These are phyloP conservation scores for Ephydatia muelleri DNA, from an alignment of 37 sponge, comb jelly and placozoan species.

Conservation along the genomic window DNA sequence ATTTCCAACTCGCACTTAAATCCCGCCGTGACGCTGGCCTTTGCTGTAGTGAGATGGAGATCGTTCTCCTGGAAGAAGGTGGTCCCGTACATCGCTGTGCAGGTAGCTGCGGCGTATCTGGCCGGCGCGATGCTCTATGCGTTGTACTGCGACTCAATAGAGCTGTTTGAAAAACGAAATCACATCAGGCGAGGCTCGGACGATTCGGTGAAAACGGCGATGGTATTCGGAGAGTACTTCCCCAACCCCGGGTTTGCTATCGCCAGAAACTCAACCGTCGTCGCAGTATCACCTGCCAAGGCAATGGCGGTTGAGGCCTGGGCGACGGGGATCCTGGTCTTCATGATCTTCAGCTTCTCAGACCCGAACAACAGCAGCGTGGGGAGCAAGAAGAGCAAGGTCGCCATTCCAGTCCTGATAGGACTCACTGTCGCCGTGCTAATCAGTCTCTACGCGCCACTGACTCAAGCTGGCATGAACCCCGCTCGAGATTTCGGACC, in stretches of 20 bases:
- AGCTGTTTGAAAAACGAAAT: constrained; percentile 17
- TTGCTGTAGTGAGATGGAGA: constrained; percentile 42
- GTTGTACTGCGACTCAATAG: constrained; percentile 21
- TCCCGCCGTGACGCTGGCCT: constrained; percentile 56
- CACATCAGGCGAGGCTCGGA: constrained; percentile 30
- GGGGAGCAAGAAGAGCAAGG: not conserved
- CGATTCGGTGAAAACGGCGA: constrained; percentile 31
- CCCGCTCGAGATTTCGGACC: constrained; percentile 37
- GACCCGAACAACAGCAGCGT: constrained; percentile 10
- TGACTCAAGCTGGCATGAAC: constrained; percentile 35
- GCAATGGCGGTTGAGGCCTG: constrained; percentile 18
- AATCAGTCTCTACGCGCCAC: constrained; percentile 21
- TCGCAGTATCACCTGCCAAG: not conserved
- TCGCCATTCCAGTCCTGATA: constrained; percentile 4
- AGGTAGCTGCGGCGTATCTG: constrained; percentile 31
- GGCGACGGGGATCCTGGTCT: constrained; percentile 28
- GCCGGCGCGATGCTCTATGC: constrained; percentile 31
- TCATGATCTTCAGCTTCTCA: constrained; percentile 12
- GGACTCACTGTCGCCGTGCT: constrained; percentile 26
- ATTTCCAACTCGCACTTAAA: constrained; percentile 64
- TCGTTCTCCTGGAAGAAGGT: constrained; percentile 42
- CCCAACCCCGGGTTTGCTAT: constrained; percentile 34
- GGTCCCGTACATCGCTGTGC: constrained; percentile 30
- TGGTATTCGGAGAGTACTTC: constrained; percentile 70
- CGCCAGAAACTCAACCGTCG: not conserved